Evolutionary conservation across 2,888 invertebrate genomes (phyloP).

Genomic region (Ryuthela nishihirai): DNA sequence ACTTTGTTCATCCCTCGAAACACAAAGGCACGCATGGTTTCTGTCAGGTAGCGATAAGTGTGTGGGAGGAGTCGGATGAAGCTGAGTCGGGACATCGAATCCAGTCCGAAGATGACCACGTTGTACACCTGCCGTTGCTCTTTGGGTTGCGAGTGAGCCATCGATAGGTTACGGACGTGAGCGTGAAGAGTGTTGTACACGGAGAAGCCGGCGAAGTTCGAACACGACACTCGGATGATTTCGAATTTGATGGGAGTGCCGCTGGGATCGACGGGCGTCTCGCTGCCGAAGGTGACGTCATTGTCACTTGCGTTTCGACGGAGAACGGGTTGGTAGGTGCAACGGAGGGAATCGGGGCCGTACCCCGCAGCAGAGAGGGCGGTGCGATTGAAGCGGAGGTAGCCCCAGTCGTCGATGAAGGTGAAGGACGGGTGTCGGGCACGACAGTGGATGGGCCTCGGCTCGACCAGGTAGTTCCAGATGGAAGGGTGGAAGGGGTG

Average conservation of each 20-base stretch:
- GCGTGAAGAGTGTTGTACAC: constrained; percentile 33
- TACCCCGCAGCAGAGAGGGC: background rate
- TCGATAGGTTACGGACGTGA: constrained; percentile 1
- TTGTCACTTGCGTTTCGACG: constrained; percentile 3
- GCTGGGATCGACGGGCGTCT: too few relatives aligned
- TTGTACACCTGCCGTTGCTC: constrained; percentile 51
- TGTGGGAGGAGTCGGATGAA: constrained; percentile 77
- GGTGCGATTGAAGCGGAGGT: constrained; percentile 8
- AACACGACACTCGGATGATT: constrained; percentile 14
- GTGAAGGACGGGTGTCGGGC: constrained; percentile 8
- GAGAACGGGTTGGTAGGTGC: constrained; percentile 10
- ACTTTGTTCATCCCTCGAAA: constrained; percentile 88
- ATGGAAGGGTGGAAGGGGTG: constrained; percentile 36
- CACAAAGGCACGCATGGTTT: constrained; percentile 59
- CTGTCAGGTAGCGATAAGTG: constrained; percentile 61
- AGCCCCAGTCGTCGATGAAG: constrained; percentile 1
- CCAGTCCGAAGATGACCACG: constrained; percentile 75
- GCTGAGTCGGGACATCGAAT: constrained; percentile 79
- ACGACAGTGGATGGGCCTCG: constrained; percentile 13
- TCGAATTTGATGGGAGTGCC: too few relatives aligned
- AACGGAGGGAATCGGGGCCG: constrained; percentile 1
- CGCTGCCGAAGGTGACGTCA: constrained; percentile 3
- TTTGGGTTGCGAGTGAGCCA: background rate
- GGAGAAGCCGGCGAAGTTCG: constrained; percentile 17
- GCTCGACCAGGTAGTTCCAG: constrained; percentile 7